Evolutionary conservation across 2,113 vertebrate species (phyloP), one percentile per base, ranked within the genome.

Genomic region (Etheostoma spectabile): DNA sequence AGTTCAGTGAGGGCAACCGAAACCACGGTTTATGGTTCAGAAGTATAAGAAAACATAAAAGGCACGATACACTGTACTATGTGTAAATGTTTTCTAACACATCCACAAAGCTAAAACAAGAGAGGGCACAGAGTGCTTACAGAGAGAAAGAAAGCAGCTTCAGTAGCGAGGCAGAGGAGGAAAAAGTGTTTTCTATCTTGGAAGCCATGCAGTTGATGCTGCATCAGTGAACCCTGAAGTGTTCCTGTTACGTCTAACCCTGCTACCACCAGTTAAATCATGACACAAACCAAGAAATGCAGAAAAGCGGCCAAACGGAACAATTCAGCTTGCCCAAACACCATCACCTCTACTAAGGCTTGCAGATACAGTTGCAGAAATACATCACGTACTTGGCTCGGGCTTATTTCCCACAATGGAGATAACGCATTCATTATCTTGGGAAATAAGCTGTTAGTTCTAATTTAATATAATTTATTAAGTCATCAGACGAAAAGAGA

Each of bases 401-500:
- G n/a, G 8, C 70, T 86, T 82, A 82, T 84, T 76, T 87, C 69
- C 77, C 77, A 68, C 10, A 4, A 45, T 5, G 38, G 67, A 35
- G 59, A 79, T 77, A 83, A 77, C 46, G n/a, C 6, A 45, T 57
- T 73, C 16, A 52, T 84, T 66, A 49, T 24, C 80, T 51, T 67
- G 45, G 77, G 24, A 75, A 81, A 84, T 89, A 72, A 76, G 55
- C 52, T 2, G 63, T 80, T 85, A 62, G 70, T 33, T 72, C 62
- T 80, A 71, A 83, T 78, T 80, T 64, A 74, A 80, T 80, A 48
- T 75, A 60, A 67, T 35, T 10, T 35, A 78, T 70, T 73, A 72
- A 81, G 72, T 69, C 49, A 57, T 71, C 35, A 60, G 68, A 48
- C 53, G 14, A 74, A 72, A 73, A 65, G 62, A 66, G 59, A 24